phyloP scores from a whole-genome alignment of 2,113 vertebrate genomes.

The Heptranchias perlo region DNA sequence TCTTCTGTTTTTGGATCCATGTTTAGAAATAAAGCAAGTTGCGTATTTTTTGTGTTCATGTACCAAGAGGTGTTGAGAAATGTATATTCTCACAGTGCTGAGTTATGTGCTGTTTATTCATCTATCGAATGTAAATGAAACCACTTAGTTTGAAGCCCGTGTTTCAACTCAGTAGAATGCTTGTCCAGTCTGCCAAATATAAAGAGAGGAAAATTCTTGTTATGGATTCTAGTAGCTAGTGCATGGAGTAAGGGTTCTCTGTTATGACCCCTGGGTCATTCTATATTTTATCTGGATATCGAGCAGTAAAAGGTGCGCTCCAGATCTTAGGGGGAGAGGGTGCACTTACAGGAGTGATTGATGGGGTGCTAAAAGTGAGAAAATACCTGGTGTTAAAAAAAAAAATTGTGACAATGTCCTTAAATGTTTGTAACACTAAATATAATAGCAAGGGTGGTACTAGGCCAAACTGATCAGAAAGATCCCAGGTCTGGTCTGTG shows the following conservation, averaged over 20 bases:
- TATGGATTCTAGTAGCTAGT: background rate
- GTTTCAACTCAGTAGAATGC: background rate
- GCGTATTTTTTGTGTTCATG: background rate
- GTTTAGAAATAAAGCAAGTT: background rate
- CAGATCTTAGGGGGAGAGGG: background rate
- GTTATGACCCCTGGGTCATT: background rate
- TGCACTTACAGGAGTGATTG: background rate
- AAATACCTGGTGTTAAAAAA: background rate
- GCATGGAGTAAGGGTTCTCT: background rate
- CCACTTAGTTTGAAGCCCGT: background rate
- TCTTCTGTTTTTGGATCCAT: background rate
- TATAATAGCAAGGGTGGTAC: background rate
- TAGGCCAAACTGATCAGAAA: background rate
- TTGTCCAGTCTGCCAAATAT: background rate
- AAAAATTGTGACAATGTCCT: background rate
- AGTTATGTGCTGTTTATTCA: background rate
- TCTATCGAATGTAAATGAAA: background rate
- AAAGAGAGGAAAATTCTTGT: background rate
- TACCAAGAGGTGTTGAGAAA: background rate
- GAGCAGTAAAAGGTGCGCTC: background rate
- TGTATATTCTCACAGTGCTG: too few relatives aligned
- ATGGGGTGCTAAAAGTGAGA: background rate
- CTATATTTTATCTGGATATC: background rate
- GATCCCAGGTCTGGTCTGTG: background rate
- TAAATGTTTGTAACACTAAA: background rate